phyloP scores from a whole-genome alignment of 2,797 vertebrate species.

The Sparus aurata region DNA sequence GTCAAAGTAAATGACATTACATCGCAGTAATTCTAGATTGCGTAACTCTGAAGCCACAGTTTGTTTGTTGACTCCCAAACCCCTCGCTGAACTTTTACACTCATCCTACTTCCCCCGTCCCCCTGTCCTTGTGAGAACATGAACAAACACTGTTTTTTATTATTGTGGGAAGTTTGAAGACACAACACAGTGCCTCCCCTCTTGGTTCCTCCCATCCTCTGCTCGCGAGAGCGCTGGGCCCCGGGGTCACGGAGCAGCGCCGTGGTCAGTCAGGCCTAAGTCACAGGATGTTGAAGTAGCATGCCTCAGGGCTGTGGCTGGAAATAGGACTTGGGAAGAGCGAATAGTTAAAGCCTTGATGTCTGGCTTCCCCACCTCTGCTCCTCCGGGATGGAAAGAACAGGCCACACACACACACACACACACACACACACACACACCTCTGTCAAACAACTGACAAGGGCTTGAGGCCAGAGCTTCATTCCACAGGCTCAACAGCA shows the following conservation, averaged over 20 bases:
- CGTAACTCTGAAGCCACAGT: conserved; percentile 51
- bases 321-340: conserved; percentile 68
- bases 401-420: conserved; percentile 40
- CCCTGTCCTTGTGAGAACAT: conserved; percentile 67
- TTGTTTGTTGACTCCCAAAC: conserved; percentile 70
- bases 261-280: conserved; percentile 65
- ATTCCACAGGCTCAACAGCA: conserved; percentile 59
- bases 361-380: conserved; percentile 47
- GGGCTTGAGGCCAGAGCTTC: conserved; percentile 41
- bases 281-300: conserved; percentile 70
- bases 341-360: conserved; percentile 54
- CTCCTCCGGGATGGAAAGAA: conserved; percentile 49
- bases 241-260: conserved; percentile 52
- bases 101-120: conserved; percentile 42
- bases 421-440: conserved; percentile 33
- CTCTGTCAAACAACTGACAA: conserved; percentile 63
- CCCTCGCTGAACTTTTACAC: conserved; percentile 70
- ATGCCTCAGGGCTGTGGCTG: conserved; percentile 57
- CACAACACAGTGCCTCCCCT: conserved; percentile 25
- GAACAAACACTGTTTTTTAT: conserved; percentile 75
- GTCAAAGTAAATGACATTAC: conserved; percentile 49
- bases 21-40: conserved; percentile 55
- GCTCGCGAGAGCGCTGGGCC: conserved; percentile 11
- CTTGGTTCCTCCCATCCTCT: conserved; percentile 55
- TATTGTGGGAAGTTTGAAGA: conserved; percentile 69